phyloP scores from a whole-genome alignment of 1,140 invertebrate genomes.

The Zaprionus taronus region DNA sequence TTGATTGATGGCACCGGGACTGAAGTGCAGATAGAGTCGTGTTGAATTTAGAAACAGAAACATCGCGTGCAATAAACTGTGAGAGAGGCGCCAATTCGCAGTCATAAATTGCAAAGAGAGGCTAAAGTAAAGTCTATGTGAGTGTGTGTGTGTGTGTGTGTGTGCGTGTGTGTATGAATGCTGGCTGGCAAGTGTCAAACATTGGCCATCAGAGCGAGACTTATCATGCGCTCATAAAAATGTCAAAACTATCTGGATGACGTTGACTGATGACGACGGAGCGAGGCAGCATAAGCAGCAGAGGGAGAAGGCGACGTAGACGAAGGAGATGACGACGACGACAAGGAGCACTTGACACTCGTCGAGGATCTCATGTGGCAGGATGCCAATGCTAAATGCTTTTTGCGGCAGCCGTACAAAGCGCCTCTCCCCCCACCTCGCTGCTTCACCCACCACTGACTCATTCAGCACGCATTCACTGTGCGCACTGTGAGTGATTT shows the following conservation, averaged over 20 bases:
- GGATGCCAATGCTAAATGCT: constrained; percentile 77
- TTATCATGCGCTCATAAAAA: constrained; percentile 82
- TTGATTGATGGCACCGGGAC: constrained; percentile 61
- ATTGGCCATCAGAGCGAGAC: constrained; percentile 75
- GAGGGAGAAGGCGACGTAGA: constrained; percentile 5
- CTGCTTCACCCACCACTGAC: constrained; percentile 43
- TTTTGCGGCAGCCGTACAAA: constrained; percentile 22
- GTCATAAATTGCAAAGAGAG: constrained; percentile 60
- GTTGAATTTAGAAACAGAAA: constrained; percentile 54
- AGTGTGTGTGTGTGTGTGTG: constrained; percentile 16
- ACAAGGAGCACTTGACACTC: constrained; percentile 42
- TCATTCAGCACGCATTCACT: constrained; percentile 67
- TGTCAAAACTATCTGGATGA: constrained; percentile 81
- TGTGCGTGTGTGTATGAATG: constrained; percentile 14
- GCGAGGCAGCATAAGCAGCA: neutral
- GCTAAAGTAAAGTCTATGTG: constrained; percentile 19
- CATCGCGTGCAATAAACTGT: constrained; percentile 47
- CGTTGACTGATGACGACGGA: constrained; percentile 75
- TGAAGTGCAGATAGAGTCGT: constrained; percentile 24
- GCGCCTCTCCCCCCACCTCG: constrained; percentile 33
- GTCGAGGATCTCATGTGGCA: constrained; percentile 45
- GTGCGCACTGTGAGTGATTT: constrained; percentile 62
- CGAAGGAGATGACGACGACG: constrained; percentile 13
- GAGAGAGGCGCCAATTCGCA: constrained; percentile 16
- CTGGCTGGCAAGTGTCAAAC: constrained; percentile 75